Evolutionary conservation across 2,888 invertebrate species (phyloP), one percentile per base, ranked within the genome.

Genomic region (Synanthedon tipuliformis): DNA sequence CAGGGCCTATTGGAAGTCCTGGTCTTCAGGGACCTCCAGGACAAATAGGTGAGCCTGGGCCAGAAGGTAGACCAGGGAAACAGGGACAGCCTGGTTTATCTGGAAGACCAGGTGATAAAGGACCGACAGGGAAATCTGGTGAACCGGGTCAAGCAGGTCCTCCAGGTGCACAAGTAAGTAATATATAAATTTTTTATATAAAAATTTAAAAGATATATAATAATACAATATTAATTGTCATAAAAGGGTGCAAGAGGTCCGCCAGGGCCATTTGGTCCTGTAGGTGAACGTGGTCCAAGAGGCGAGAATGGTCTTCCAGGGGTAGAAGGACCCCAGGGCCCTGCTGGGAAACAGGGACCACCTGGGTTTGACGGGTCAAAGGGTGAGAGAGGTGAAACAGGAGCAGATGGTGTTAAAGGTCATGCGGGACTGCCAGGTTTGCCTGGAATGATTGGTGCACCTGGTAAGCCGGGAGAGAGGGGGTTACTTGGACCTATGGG

Each of bases 381-480:
- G 55, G 90, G 90, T 34, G 89, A 89, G 53, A 64, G 82, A 2
- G 90, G 90, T 1, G 91, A 91, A 57, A 56, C 81, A 1, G 95
- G 95, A 2, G 84, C 89, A 1, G 91, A 92, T 67, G 95, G 95
- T 18, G 80, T 90, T 3, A 95, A 95, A 72, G 95, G 95, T 7
- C 95, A 95, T 68, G 88, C 93, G 48, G 95, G 95, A n/a, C 80
- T 95, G 48, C 92, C 92, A 58, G 95, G 96, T 5, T 75, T 95
- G 41, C 95, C 94, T 65, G 96, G 96, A 16, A 81, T 94, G 64
- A 89, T 92, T 0, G 96, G 96, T 10, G 75, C 89, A 0, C 88
- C 88, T 5, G 94, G 93, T 8, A 69, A 88, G 7, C 73, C 83
- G 52, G 94, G 94, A 15, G 95, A 95, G 53, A 90, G 90, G 63